Conservation (phyloP, 2,888 invertebrate species). For the Protodeltote pygarga region DNA sequence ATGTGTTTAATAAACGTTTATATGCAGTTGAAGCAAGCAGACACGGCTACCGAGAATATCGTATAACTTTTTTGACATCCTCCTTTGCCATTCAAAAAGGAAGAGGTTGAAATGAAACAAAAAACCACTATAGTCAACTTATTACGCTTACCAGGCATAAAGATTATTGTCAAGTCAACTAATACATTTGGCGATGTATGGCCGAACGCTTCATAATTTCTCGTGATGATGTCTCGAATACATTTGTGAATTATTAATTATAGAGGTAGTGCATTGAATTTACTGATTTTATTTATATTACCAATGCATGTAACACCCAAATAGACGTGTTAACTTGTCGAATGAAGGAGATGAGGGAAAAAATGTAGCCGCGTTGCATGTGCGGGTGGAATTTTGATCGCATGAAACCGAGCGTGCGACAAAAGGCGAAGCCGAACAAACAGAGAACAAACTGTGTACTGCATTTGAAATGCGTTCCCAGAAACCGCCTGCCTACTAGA, state of each 20-base stretch:
- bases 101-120: too few relatives aligned
- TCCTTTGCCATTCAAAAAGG: too few relatives aligned
- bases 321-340: conserved; percentile 70
- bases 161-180: too few relatives aligned
- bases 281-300: too few relatives aligned
- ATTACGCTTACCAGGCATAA: too few relatives aligned
- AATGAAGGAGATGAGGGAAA: conserved; percentile 65
- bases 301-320: too few relatives aligned
- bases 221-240: too few relatives aligned
- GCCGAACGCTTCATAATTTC: too few relatives aligned
- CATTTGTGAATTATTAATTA: too few relatives aligned
- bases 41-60: conserved; percentile 54
- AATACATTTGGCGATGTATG: too few relatives aligned
- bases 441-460: conserved; percentile 41
- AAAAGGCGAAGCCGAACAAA: conserved; percentile 37
- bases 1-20: conserved; percentile 60
- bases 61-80: conserved; percentile 68
- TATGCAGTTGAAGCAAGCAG: conserved; percentile 58
- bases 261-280: too few relatives aligned
- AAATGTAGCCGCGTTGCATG: conserved; percentile 59
- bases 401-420: conserved; percentile 49
- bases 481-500: conserved; percentile 33
- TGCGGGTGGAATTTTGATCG: conserved; percentile 71
- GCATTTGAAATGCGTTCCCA: conserved; percentile 51
- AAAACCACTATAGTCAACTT: too few relatives aligned